Conservation (phyloP, 2,888 invertebrate genomes). For the Apotomis betuletana region DNA sequence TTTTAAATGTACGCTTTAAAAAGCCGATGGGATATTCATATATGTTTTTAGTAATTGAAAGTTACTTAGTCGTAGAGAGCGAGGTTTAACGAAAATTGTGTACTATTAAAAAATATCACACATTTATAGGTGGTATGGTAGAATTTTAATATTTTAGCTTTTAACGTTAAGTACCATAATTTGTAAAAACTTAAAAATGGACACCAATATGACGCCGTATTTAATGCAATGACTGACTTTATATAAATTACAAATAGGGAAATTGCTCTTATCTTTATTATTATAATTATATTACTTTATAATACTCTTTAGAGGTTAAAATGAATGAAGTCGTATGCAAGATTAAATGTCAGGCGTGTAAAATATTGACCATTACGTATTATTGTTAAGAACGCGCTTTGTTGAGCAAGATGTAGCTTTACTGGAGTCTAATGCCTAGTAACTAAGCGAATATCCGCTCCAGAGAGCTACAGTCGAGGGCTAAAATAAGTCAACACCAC, state of each 20-base stretch:
- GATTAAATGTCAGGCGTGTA: constrained; percentile 22
- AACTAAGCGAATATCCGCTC: constrained; percentile 1
- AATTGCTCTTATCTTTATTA: constrained; percentile 30
- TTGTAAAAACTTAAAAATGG: constrained; percentile 22
- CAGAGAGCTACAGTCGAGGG: constrained; percentile 8
- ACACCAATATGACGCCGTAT: constrained; percentile 16
- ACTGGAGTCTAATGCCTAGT: constrained; percentile 7
- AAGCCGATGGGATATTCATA: constrained; percentile 21
- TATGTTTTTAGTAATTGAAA: constrained; percentile 16
- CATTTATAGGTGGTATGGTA: constrained; percentile 76
- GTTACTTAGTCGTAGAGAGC: constrained; percentile 69
- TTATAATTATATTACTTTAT: constrained; percentile 27
- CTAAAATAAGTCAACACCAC: no score
- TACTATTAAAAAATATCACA: constrained; percentile 75
- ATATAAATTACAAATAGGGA: constrained; percentile 21
- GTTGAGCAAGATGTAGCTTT: constrained; percentile 15
- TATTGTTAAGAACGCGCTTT: constrained; percentile 14
- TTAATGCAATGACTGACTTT: constrained; percentile 18
- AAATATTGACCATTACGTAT: constrained; percentile 28
- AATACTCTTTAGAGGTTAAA: constrained; percentile 31
- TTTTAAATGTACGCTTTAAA: constrained; percentile 9
- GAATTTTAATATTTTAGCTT: constrained; percentile 69
- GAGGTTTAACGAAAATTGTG: constrained; percentile 59
- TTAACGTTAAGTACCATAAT: constrained; percentile 45
- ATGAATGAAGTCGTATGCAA: constrained; percentile 21